Evolutionary conservation across 1,140 invertebrate genomes (phyloP), one percentile per base, ranked within the genome.

Genomic region (Asbolus verrucosus): DNA sequence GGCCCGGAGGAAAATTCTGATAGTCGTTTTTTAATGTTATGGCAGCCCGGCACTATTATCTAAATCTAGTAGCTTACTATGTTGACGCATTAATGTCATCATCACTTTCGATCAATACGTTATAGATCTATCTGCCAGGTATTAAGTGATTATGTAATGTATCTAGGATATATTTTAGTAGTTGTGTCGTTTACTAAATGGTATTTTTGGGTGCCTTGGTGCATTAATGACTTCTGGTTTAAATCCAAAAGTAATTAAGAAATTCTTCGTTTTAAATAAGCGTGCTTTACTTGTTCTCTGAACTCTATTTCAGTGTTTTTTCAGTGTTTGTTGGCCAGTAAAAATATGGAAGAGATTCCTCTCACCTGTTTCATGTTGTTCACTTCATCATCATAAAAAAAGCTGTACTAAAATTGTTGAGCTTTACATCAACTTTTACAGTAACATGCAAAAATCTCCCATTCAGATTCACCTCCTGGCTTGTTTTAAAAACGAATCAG

Each of bases 151-250:
- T 6, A n/a, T n/a, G 11, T 36, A 36, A 36, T n/a, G 33, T 36
- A 36, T 3, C 2, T 6, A 4, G 33, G 2, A 36, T 36, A n/a
- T 36, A 11, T 36, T 36, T 36, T 36, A 36, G 11, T 36, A 36
- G 33, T 6, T 36, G 33, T 36, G 33, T 36, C 33, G 11, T 36
- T 36, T 6, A n/a, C 11, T n/a, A 36, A 36, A 11, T 4, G 33
- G 11, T 36, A 36, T 36, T 36, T 36, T 36, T 36, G 33, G 33
- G 5, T 11, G 6, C 11, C 33, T 4, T 4, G 33, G 33, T 36
- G 11, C 33, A 36, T 36, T 36, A 36, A 36, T 36, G 33, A 36
- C 33, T 36, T 36, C 33, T 36, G 33, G 33, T 36, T 36, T 36
- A 36, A 36, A 36, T 36, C 33, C 33, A 36, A 11, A 36, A 36